Evolutionary conservation across 2,113 vertebrate genomes (phyloP).

Genomic region (Verasper variegatus): DNA sequence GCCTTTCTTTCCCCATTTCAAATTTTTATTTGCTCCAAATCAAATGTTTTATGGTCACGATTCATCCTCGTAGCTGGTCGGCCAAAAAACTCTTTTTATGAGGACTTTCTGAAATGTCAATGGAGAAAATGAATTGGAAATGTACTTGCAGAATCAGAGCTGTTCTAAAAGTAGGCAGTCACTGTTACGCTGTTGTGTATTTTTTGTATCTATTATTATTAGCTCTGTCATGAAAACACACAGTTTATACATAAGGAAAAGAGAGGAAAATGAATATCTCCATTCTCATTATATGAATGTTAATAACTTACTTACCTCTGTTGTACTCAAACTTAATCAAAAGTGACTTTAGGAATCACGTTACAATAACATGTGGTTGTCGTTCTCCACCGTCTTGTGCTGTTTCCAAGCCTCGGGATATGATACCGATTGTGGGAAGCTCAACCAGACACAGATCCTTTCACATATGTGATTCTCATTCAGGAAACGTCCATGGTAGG

Average conservation of each 20-base stretch:
- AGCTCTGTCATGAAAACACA: background rate
- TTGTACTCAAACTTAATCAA: constrained; percentile 30
- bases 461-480: constrained; percentile 38
- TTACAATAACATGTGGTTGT: constrained; percentile 43
- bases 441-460: constrained; percentile 21
- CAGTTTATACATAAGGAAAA: background rate
- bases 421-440: constrained; percentile 47
- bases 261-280: background rate
- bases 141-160: too few species aligned
- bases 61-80: too few species aligned
- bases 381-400: constrained; percentile 20
- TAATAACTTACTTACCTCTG: constrained; percentile 44
- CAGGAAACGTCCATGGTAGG: constrained; percentile 45
- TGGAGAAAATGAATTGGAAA: too few species aligned
- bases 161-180: too few species aligned
- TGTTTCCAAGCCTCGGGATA: constrained; percentile 51
- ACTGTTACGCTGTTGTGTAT: too few species aligned
- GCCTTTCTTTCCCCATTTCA: too few species aligned
- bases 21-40: too few species aligned
- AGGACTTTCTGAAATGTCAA: too few species aligned
- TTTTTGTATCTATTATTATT: background rate
- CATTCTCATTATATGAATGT: constrained; percentile 3
- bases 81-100: too few species aligned
- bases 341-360: constrained; percentile 46
- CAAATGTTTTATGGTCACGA: too few species aligned